phyloP scores from a whole-genome alignment of 2,113 vertebrate genomes.

The Scolopax mira region DNA sequence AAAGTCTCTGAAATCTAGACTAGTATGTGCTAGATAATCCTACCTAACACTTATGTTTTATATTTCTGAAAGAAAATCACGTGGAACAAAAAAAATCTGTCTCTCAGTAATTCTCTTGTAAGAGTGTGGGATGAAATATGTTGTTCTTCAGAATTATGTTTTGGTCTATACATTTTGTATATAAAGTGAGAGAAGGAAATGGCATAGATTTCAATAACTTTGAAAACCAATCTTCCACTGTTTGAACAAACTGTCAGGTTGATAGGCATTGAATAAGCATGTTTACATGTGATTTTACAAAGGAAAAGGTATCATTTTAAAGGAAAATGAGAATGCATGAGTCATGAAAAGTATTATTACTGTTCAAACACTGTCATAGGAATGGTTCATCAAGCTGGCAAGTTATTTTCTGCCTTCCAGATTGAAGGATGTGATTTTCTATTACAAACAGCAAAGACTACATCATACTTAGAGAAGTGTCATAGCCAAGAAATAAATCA shows the following conservation, averaged over 20 bases:
- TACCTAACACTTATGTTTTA: not conserved
- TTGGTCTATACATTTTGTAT: constrained; percentile 28
- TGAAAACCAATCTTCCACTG: constrained; percentile 34
- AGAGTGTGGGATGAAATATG: constrained; percentile 5
- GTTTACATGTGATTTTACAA: constrained; percentile 47
- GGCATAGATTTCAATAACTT: constrained; percentile 25
- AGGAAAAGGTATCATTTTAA: constrained; percentile 44
- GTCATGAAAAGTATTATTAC: constrained; percentile 47
- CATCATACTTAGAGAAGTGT: not conserved
- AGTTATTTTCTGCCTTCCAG: constrained; percentile 40
- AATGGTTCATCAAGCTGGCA: constrained; percentile 17
- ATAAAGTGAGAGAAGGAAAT: constrained; percentile 27
- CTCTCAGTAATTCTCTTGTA: constrained; percentile 14
- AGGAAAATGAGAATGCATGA: constrained; percentile 39
- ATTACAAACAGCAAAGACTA: constrained; percentile 15
- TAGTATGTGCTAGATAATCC: not conserved
- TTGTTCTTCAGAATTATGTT: constrained; percentile 13
- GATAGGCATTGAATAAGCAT: constrained; percentile 34
- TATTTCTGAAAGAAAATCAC: not conserved
- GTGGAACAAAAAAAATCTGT: constrained; percentile 34
- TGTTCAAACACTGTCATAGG: constrained; percentile 23
- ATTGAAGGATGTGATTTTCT: constrained; percentile 36
- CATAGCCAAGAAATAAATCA: not conserved
- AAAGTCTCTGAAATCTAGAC: not conserved
- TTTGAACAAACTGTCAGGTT: constrained; percentile 16